These are phyloP conservation scores for Drosophila serrata DNA, from an alignment of 1,140 invertebrate species.

Conservation along the genomic window DNA sequence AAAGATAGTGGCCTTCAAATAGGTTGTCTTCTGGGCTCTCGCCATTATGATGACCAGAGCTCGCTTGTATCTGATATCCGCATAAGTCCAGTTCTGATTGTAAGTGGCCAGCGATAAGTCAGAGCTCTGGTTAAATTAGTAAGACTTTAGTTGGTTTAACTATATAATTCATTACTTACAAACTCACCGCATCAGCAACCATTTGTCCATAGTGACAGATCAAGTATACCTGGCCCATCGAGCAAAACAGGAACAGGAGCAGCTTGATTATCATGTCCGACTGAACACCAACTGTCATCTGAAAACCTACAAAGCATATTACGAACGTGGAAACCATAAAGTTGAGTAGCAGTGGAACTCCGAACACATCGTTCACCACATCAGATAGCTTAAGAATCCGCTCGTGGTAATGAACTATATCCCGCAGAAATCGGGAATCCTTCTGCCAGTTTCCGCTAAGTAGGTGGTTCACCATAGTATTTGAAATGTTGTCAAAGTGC, in stretches of 20 bases:
- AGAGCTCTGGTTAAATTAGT: slow-evolving; percentile 45
- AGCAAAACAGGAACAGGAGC: slow-evolving; percentile 50
- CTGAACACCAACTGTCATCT: slow-evolving; percentile 62
- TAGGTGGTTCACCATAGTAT: slow-evolving; percentile 25
- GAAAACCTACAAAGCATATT: slow-evolving; percentile 79
- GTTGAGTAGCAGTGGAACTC: slow-evolving; percentile 62
- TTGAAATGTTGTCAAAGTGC: slow-evolving; percentile 67
- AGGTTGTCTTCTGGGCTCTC: slow-evolving; percentile 58
- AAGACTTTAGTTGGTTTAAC: too few species aligned
- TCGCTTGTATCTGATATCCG: slow-evolving; percentile 62
- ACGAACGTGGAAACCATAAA: slow-evolving; percentile 72
- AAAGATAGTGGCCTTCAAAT: slow-evolving; percentile 66
- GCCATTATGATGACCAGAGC: slow-evolving; percentile 56
- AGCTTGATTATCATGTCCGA: slow-evolving; percentile 58
- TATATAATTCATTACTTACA: background rate
- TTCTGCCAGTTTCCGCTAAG: slow-evolving; percentile 37
- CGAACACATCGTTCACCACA: slow-evolving; percentile 59
- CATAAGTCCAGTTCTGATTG: slow-evolving; percentile 62
- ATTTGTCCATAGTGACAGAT: slow-evolving; percentile 74
- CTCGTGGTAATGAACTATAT: slow-evolving; percentile 59
- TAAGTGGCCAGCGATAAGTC: slow-evolving; percentile 59
- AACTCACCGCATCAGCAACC: slow-evolving; percentile 61
- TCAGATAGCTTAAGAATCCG: slow-evolving; percentile 26
- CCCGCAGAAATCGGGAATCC: slow-evolving; percentile 34
- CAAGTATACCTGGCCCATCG: slow-evolving; percentile 60